Conservation (phyloP, 2,797 vertebrate species). For the Brachymystax lenok region DNA sequence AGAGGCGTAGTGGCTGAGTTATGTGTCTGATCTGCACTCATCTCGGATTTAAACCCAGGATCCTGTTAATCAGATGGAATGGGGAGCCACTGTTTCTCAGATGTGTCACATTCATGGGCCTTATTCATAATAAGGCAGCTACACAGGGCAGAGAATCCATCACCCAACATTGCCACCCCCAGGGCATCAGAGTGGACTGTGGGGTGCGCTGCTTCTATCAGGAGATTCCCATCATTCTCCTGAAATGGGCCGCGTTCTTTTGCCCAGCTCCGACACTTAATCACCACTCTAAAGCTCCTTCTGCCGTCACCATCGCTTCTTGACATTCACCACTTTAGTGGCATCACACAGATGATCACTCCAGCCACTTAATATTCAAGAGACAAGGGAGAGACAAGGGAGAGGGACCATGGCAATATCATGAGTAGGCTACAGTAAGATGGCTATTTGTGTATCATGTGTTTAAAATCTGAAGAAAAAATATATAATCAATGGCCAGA, state of each 20-base stretch:
- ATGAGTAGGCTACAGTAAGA: too few species aligned
- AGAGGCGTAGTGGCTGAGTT: conserved; percentile 62
- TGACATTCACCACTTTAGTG: conserved; percentile 27
- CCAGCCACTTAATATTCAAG: conserved; percentile 15
- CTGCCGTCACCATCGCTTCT: conserved; percentile 19
- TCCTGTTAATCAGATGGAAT: conserved; percentile 77
- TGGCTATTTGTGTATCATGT: not conserved
- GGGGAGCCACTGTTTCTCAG: conserved; percentile 67
- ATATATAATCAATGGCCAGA: not conserved
- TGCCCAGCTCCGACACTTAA: conserved; percentile 27
- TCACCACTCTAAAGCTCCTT: conserved; percentile 31
- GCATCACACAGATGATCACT: conserved; percentile 21
- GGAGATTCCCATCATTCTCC: conserved; percentile 74
- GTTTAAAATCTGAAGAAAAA: not conserved
- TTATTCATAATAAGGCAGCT: conserved; percentile 73
- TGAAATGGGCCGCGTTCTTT: conserved; percentile 30
- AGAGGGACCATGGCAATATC: not conserved
- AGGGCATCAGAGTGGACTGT: conserved; percentile 67
- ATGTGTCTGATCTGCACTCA: conserved; percentile 39
- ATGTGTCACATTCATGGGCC: conserved; percentile 74
- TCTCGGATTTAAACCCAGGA: conserved; percentile 67
- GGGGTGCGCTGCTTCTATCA: conserved; percentile 56
- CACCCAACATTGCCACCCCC: conserved; percentile 61
- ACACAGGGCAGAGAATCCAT: conserved; percentile 76
- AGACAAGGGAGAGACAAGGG: not conserved